Evolutionary conservation across 2,797 vertebrate species (phyloP).

Genomic region (Sciurus carolinensis): DNA sequence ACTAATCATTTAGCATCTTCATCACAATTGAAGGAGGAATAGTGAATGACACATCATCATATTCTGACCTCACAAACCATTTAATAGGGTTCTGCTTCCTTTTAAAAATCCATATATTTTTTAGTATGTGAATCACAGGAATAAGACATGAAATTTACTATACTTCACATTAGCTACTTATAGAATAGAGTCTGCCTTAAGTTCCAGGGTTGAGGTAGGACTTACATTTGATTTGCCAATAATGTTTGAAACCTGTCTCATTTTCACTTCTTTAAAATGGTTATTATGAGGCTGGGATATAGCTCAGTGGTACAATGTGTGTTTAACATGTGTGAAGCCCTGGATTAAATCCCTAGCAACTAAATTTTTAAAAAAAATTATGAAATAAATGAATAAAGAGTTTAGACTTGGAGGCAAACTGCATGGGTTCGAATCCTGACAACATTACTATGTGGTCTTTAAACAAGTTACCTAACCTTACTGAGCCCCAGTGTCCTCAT

Average conservation of each 20-base stretch:
- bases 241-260: neutral
- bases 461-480: neutral
- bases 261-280: slow-evolving; percentile 6
- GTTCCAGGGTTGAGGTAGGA: neutral
- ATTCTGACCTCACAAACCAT: slow-evolving; percentile 12
- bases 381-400: neutral
- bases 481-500: neutral
- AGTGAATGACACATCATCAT: neutral
- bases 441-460: neutral
- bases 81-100: neutral
- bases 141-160: neutral
- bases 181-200: neutral
- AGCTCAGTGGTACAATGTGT: neutral
- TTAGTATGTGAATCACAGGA: neutral
- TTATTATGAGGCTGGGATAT: neutral
- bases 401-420: neutral
- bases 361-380: neutral
- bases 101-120: neutral
- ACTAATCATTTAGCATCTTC: slow-evolving; percentile 55
- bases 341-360: neutral
- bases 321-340: neutral
- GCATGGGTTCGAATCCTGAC: neutral
- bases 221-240: neutral
- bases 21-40: neutral
- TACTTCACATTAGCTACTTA: neutral